phyloP scores from a whole-genome alignment of 2,888 invertebrate species.

The Plebejus argus region DNA sequence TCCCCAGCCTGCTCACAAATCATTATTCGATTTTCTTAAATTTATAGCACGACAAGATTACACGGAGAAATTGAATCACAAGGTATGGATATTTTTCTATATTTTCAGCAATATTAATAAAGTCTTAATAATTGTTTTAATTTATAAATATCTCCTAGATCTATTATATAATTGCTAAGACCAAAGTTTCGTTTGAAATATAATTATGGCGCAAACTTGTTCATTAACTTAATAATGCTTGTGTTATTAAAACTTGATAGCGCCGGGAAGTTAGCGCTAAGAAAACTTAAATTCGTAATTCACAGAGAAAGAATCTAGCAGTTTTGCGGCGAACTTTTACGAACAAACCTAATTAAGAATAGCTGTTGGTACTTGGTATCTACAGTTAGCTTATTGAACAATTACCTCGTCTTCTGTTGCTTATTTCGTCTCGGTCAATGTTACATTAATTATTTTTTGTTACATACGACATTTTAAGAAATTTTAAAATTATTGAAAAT shows the following conservation, averaged over 20 bases:
- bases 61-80: constrained; percentile 1
- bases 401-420: constrained; percentile 31
- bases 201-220: constrained; percentile 17
- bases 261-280: constrained; percentile 30
- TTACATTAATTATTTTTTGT: background rate
- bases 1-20: constrained; percentile 27
- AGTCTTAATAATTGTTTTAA: background rate
- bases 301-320: constrained; percentile 54
- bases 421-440: background rate
- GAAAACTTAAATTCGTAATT: constrained; percentile 39
- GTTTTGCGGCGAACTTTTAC: constrained; percentile 57
- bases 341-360: constrained; percentile 71
- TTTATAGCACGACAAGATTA: constrained; percentile 18
- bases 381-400: constrained; percentile 40
- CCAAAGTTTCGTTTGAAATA: constrained; percentile 9
- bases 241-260: constrained; percentile 20
- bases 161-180: background rate
- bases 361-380: constrained; percentile 40
- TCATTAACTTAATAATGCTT: constrained; percentile 19
- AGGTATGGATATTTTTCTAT: background rate
- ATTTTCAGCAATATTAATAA: background rate
- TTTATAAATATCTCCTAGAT: background rate
- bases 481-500: too few species aligned
- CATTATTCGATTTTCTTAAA: constrained; percentile 31
- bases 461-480: too few species aligned